phyloP scores from a whole-genome alignment of 2,797 vertebrate species.

The Sciurus carolinensis region DNA sequence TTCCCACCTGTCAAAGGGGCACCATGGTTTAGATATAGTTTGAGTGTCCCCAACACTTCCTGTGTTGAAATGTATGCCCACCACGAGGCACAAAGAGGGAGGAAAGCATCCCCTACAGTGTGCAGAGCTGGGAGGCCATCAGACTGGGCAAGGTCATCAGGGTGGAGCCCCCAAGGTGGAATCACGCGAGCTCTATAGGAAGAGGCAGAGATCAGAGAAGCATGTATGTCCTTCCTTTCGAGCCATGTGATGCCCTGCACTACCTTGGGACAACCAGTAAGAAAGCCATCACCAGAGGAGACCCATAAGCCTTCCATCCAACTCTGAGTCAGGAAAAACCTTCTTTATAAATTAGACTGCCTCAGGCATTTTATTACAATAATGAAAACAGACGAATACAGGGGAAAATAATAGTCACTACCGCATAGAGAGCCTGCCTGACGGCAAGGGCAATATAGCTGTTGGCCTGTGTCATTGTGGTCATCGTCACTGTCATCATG shows the following conservation, averaged over 20 bases:
- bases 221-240: too few species aligned
- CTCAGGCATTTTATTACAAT: neutral
- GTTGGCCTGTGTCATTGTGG: neutral
- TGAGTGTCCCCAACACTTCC: neutral
- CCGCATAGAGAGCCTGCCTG: neutral
- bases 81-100: neutral
- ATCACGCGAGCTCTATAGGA: neutral
- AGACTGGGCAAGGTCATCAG: too few species aligned
- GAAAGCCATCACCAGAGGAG: neutral
- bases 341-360: neutral
- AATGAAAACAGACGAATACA: neutral
- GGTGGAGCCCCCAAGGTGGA: neutral
- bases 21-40: neutral
- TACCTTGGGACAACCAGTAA: neutral
- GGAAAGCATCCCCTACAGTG: neutral
- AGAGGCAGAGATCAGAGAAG: neutral
- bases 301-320: neutral
- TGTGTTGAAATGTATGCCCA: neutral
- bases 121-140: neutral
- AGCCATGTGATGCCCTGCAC: neutral
- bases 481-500: neutral
- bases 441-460: too few species aligned
- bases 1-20: neutral
- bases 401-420: neutral
- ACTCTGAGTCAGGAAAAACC: neutral